Evolutionary conservation across 1,140 invertebrate genomes (phyloP), one percentile per base, ranked within the genome.

Genomic region (Drosophila punjabiensis): DNA sequence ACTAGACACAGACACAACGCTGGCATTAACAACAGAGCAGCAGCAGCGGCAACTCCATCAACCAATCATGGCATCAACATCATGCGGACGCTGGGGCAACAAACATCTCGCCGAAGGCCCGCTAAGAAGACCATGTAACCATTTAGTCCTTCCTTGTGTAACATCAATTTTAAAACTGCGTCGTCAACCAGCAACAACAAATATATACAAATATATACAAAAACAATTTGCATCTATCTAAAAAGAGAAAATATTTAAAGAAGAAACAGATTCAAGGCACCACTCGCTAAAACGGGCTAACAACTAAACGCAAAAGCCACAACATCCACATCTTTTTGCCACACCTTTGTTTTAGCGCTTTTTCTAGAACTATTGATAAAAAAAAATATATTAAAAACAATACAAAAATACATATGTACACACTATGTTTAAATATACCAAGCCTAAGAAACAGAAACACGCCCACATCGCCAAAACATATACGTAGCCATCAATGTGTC

Each of bases 341-440:
- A 79, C 69, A 67, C 81, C 73, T 84, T 87, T 92, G 86, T 92
- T 92, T 92, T 92, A 92, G 89, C 87, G 52, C 66, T 76, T 91
- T 91, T 92, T 92, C 85, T 92, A 92, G 89, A 92, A 89, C 79
- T 92, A 92, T 92, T 92, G 85, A 92, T 92, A 86, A 83, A 58
- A 85, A 87, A 48, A 80, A 89, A 92, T 86, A 89, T 89, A 90
- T 81, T 81, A 91, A 84, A 91, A 79, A 81, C 74, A 62, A 81
- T 61, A 79, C 73, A 76, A 89, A 58, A 77, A 70, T 76, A 76
- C 79, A 83, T 76, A 69, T 83, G 82, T 79, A 91, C 70, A 88
- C 71, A 83, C 68, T 82, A 90, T 90, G 76, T 91, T 91, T 82
- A 82, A 90, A 82, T 82, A 82, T 90, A 61, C 73, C 77, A 81